These are phyloP conservation scores for Patagioenas fasciata DNA, from an alignment of 2,113 vertebrate genomes.

Conservation along the genomic window DNA sequence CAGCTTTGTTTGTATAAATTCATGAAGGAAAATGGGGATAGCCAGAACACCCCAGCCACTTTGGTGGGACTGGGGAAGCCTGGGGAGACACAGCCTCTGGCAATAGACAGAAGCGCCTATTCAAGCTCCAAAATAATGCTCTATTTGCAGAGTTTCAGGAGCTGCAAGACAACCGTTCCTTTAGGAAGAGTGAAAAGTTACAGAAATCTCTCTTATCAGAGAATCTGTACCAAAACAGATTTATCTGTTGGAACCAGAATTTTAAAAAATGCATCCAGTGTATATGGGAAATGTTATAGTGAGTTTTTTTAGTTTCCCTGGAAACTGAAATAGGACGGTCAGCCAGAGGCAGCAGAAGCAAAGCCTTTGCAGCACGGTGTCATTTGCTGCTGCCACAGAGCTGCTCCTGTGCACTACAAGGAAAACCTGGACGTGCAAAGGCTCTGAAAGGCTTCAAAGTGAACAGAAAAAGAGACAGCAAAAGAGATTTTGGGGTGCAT, in stretches of 20 bases:
- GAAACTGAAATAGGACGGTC: neutral
- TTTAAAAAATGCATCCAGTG: neutral
- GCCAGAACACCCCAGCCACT: neutral
- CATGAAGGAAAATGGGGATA: neutral
- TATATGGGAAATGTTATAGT: neutral
- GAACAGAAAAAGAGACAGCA: neutral
- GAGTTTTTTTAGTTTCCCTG: neutral
- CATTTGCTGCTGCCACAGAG: neutral
- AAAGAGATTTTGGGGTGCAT: neutral
- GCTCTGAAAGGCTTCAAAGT: neutral
- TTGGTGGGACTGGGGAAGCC: neutral
- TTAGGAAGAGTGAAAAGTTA: neutral
- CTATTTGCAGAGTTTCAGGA: neutral
- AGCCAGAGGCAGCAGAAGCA: no score
- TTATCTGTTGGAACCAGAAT: neutral
- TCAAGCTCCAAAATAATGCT: neutral
- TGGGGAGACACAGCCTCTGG: fast-evolving
- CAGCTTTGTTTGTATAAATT: neutral
- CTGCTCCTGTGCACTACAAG: neutral
- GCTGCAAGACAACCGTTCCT: neutral
- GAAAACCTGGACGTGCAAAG: neutral
- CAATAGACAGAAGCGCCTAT: fast-evolving
- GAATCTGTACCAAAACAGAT: neutral
- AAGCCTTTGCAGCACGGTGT: no score
- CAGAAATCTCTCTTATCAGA: neutral